These are phyloP conservation scores for Yponomeuta malinellus DNA, from an alignment of 2,888 invertebrate species.

Conservation along the genomic window DNA sequence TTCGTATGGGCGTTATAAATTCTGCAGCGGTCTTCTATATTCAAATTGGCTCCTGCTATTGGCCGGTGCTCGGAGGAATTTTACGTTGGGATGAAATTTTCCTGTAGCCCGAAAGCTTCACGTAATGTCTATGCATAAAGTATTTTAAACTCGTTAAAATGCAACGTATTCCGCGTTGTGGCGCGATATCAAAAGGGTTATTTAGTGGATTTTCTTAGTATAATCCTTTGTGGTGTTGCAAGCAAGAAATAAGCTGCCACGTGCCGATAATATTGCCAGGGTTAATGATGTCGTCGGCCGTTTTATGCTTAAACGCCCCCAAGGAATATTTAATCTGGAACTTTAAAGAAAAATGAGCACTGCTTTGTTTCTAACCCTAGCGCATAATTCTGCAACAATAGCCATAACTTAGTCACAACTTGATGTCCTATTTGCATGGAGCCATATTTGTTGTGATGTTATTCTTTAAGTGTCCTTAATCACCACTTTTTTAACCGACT, in stretches of 20 bases:
- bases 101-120: conserved; percentile 31
- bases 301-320: neutral
- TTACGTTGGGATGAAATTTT: conserved; percentile 47
- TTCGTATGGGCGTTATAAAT: conserved; percentile 68
- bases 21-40: conserved; percentile 68
- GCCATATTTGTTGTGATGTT: neutral
- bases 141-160: conserved; percentile 73
- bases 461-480: no score
- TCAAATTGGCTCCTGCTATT: conserved; percentile 69
- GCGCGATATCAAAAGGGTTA: conserved; percentile 47
- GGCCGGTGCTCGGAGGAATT: conserved; percentile 37
- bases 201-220: conserved; percentile 39
- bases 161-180: conserved; percentile 52
- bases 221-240: conserved; percentile 38
- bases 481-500: no score
- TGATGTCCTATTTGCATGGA: neutral
- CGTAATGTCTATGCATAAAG: conserved; percentile 73
- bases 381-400: neutral
- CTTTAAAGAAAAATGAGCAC: neutral
- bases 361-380: neutral
- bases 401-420: neutral
- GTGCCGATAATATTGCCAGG: conserved; percentile 19
- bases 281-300: neutral
- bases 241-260: conserved; percentile 23
- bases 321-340: neutral